phyloP scores from a whole-genome alignment of 1,140 invertebrate genomes.

The Riptortus pedestris region DNA sequence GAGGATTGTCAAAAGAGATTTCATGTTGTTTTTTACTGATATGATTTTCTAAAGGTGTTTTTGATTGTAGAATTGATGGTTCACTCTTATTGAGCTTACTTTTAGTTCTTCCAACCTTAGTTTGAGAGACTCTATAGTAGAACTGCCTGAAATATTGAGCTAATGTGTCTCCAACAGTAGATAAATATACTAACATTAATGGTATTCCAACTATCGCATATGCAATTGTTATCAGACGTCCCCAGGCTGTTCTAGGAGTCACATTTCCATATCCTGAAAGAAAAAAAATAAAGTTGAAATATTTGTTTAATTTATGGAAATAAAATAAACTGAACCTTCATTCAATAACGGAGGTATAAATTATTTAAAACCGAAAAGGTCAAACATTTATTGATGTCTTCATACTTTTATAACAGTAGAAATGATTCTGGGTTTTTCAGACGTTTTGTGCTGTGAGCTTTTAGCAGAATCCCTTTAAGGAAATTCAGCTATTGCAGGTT shows the following conservation, averaged over 20 bases:
- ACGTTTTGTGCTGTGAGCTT: too few relatives aligned
- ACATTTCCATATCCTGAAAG: conserved; percentile 81
- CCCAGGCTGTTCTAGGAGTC: conserved; percentile 78
- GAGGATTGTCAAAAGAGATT: conserved; percentile 13
- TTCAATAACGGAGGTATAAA: too few relatives aligned
- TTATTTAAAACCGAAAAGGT: too few relatives aligned
- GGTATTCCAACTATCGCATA: conserved; percentile 85
- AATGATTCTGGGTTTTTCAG: too few relatives aligned
- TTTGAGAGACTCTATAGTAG: conserved; percentile 31
- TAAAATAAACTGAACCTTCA: not conserved
- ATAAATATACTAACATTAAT: conserved; percentile 78
- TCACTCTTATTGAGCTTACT: conserved; percentile 18
- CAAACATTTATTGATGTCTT: too few relatives aligned
- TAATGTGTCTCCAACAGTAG: conserved; percentile 68
- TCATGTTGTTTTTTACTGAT: conserved; percentile 28
- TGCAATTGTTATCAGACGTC: conserved; percentile 69
- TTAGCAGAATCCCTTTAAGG: too few relatives aligned
- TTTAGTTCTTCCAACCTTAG: conserved; percentile 26
- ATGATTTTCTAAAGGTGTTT: conserved; percentile 28
- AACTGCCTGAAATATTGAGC: conserved; percentile 38
- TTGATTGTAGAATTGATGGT: conserved; percentile 17
- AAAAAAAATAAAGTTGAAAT: not conserved
- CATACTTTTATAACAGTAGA: too few relatives aligned
- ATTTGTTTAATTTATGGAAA: not conserved
- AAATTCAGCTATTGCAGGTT: too few relatives aligned